These are phyloP conservation scores for Phacellophora camtschatica DNA, from an alignment of 30 jellyfish, hydroid and myxozoan species.

Conservation along the genomic window DNA sequence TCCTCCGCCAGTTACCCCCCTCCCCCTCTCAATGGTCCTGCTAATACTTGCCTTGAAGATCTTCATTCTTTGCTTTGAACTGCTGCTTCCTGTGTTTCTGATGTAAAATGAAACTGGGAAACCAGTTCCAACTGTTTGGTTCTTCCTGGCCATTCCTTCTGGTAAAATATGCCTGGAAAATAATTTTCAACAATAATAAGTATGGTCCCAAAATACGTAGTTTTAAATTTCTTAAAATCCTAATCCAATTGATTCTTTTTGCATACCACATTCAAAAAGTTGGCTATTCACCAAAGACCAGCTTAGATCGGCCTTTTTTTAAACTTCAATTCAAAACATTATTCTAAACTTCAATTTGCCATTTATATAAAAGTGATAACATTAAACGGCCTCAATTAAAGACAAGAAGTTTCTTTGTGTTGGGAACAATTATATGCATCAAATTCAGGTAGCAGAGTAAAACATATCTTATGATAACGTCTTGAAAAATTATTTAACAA, in stretches of 20 bases:
- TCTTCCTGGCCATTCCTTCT: background rate
- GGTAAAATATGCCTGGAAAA: constrained; percentile 26
- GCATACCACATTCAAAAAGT: background rate
- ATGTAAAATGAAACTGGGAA: constrained; percentile 52
- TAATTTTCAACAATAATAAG: background rate
- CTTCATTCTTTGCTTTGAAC: constrained; percentile 23
- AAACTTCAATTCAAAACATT: too few species aligned
- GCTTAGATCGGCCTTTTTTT: background rate
- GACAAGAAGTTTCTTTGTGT: too few species aligned
- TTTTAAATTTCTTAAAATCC: background rate
- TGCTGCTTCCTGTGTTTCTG: constrained; percentile 1
- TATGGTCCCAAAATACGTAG: background rate
- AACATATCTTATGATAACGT: too few species aligned
- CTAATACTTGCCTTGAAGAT: constrained; percentile 59
- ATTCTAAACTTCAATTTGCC: too few species aligned
- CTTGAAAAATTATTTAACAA: too few species aligned
- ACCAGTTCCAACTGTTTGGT: background rate
- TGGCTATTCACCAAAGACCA: background rate
- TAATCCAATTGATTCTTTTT: background rate
- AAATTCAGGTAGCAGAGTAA: too few species aligned
- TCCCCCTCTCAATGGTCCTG: too few species aligned
- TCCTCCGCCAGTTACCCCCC: too few species aligned
- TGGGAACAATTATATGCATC: too few species aligned
- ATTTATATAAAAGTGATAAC: too few species aligned
- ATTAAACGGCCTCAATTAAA: too few species aligned